These are phyloP conservation scores for Geotrypetes seraphini DNA, from an alignment of 2,797 vertebrate species.

Conservation along the genomic window DNA sequence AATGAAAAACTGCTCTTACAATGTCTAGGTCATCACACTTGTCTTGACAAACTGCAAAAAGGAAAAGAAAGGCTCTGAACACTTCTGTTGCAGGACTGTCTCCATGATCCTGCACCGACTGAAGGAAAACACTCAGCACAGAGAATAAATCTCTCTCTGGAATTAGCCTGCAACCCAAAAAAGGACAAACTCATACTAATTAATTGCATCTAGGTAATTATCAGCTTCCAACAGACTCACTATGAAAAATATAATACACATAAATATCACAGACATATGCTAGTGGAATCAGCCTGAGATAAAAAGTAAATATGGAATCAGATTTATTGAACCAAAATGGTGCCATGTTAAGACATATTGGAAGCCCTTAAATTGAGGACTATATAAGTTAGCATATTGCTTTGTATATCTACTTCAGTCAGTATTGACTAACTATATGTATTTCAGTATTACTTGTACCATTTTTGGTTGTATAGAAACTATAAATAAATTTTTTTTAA, in stretches of 20 bases:
- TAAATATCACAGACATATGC: background rate
- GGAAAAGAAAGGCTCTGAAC: slow-evolving; percentile 73
- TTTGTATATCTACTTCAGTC: too few relatives aligned
- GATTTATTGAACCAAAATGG: too few relatives aligned
- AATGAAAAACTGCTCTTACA: slow-evolving; percentile 45
- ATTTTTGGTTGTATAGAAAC: too few relatives aligned
- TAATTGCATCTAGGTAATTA: too few relatives aligned
- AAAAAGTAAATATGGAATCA: too few relatives aligned
- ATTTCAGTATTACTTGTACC: too few relatives aligned
- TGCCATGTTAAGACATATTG: too few relatives aligned
- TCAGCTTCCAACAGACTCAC: background rate
- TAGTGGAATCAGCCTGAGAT: too few relatives aligned
- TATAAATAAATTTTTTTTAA: too few relatives aligned
- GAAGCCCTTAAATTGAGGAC: too few relatives aligned
- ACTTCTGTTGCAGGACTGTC: slow-evolving; percentile 44
- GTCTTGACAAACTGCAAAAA: slow-evolving; percentile 76
- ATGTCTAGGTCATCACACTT: slow-evolving; percentile 48
- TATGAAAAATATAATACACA: background rate
- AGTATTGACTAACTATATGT: too few relatives aligned
- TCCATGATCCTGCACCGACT: slow-evolving; percentile 59
- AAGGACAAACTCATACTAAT: slow-evolving; percentile 13
- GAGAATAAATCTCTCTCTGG: slow-evolving; percentile 68
- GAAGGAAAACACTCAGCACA: slow-evolving; percentile 61
- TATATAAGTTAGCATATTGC: too few relatives aligned
- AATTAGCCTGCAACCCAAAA: slow-evolving; percentile 63